Conservation (phyloP, 1,140 invertebrate genomes). For the Drosophila varians region DNA sequence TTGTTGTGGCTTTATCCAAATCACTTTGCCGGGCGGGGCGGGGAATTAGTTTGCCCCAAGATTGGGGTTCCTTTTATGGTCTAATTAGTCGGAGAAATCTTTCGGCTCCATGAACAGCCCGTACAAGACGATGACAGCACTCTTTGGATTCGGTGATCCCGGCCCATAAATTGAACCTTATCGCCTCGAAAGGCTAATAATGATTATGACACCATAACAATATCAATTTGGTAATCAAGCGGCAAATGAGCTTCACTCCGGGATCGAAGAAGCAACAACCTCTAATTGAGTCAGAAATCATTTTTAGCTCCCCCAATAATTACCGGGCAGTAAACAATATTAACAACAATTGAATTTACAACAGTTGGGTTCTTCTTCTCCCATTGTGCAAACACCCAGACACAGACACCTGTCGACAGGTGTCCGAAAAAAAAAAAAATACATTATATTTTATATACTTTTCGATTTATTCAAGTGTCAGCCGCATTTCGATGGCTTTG, state of each 20-base stretch:
- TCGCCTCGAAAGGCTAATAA: constrained; percentile 40
- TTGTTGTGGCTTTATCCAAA: constrained; percentile 77
- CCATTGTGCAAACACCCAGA: constrained; percentile 27
- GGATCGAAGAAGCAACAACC: constrained; percentile 12
- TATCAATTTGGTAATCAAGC: constrained; percentile 55
- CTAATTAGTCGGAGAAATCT: constrained; percentile 79
- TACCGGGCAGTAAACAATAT: constrained; percentile 15
- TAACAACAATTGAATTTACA: constrained; percentile 47
- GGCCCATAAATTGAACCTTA: constrained; percentile 55
- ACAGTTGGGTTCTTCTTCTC: constrained; percentile 17
- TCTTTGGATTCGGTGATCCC: constrained; percentile 21
- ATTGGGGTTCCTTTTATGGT: constrained; percentile 65
- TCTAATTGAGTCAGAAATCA: constrained; percentile 41
- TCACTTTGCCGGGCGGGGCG: constrained; percentile 9
- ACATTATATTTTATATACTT: constrained; percentile 5
- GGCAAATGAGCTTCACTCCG: constrained; percentile 39
- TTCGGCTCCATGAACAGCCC: background rate
- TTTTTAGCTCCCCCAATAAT: constrained; percentile 11
- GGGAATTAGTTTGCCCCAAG: constrained; percentile 68
- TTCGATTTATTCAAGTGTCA: constrained; percentile 68
- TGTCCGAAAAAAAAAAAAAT: constrained; percentile 29
- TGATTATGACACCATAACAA: constrained; percentile 55
- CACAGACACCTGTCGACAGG: constrained; percentile 38
- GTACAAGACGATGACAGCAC: constrained; percentile 58
- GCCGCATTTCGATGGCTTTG: constrained; percentile 26